phyloP scores from a whole-genome alignment of 1,140 invertebrate genomes.

The Cydia pomonella region DNA sequence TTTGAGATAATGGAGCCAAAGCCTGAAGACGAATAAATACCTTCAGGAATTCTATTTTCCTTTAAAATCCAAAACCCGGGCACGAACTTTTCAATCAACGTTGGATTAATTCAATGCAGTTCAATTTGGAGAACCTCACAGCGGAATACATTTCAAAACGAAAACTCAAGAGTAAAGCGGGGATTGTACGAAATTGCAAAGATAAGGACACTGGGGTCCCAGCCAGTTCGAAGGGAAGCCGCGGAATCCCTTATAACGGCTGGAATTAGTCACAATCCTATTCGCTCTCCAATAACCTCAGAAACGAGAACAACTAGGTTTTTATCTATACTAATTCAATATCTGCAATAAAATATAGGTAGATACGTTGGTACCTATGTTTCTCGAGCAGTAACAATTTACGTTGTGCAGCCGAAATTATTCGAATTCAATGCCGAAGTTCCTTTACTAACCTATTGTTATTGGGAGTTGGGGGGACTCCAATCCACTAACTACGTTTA shows the following conservation, averaged over 20 bases:
- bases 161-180: conserved; percentile 42
- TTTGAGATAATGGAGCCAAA: conserved; percentile 10
- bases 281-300: conserved; percentile 40
- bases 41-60: conserved; percentile 28
- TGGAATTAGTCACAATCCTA: conserved; percentile 54
- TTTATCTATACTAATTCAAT: not conserved
- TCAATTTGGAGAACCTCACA: conserved; percentile 51
- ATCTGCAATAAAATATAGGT: conserved; percentile 45
- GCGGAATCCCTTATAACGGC: conserved; percentile 44
- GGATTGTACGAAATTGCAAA: conserved; percentile 47
- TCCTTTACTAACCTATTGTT: not conserved
- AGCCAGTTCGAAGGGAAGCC: conserved; percentile 42
- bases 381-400: conserved; percentile 16
- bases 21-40: not conserved
- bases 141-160: conserved; percentile 55
- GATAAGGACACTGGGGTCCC: conserved; percentile 45
- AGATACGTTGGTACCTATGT: conserved; percentile 28
- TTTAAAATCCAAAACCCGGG: conserved; percentile 33
- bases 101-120: conserved; percentile 64
- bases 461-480: not conserved
- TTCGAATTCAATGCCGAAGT: not conserved
- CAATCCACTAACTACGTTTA: conserved; percentile 2
- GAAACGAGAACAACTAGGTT: not conserved
- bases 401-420: conserved; percentile 30
- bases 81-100: conserved; percentile 59